Percentiles rank a stretch among this genome's conserved stretches.
These are phyloP conservation scores for Cynopterus sphinx DNA, from an alignment of 2,797 vertebrate species.

Conservation along the genomic window DNA sequence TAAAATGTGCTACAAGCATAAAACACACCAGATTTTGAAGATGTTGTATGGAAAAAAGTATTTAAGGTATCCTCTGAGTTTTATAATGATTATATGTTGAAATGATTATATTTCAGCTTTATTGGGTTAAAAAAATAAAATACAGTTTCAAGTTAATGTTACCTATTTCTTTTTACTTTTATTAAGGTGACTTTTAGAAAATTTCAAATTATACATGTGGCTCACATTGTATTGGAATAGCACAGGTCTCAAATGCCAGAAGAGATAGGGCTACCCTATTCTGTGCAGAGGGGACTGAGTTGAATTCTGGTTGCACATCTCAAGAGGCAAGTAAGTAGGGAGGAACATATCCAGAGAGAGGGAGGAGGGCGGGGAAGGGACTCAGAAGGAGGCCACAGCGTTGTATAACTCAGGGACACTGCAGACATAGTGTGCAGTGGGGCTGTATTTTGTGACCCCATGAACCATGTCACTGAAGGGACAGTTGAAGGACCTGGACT, in stretches of 20 bases:
- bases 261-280: background rate
- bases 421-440: background rate
- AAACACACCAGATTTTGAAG: background rate
- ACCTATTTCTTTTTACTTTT: background rate
- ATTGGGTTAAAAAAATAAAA: background rate
- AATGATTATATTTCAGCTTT: background rate
- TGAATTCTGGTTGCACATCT: background rate
- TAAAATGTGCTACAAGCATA: background rate
- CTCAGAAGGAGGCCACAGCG: background rate
- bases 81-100: slow-evolving; percentile 15
- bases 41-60: background rate
- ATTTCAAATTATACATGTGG: background rate
- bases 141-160: background rate
- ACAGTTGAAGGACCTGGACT: background rate
- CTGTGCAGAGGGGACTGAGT: background rate
- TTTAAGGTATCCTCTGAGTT: background rate
- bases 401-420: background rate
- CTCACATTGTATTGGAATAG: background rate
- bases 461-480: background rate
- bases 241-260: background rate
- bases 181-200: background rate
- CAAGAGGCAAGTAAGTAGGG: background rate
- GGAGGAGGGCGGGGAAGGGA: background rate
- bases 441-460: background rate
- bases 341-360: background rate